Evolutionary conservation across 2,888 invertebrate species (phyloP).

Genomic region (Syritta pipiens): DNA sequence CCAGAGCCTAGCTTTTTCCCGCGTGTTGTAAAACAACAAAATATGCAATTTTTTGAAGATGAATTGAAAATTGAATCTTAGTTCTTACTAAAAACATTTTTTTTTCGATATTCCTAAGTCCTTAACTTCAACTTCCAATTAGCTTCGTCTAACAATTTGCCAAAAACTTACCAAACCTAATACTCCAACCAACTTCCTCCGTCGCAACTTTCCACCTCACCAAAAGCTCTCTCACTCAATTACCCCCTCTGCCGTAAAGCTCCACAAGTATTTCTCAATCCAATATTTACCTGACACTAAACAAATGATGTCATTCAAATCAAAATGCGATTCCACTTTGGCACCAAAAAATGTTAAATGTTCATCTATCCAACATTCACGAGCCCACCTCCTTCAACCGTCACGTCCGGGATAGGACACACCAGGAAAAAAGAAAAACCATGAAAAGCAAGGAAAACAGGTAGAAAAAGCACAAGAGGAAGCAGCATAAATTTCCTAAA

Average conservation of each 20-base stretch:
- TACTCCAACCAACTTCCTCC: background rate
- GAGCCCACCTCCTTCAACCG: background rate
- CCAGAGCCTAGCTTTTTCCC: too few relatives aligned
- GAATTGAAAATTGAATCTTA: too few relatives aligned
- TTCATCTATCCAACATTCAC: slow-evolving; percentile 21
- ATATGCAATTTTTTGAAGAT: too few relatives aligned
- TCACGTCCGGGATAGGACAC: slow-evolving; percentile 25
- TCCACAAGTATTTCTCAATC: background rate
- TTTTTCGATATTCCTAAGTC: too few relatives aligned
- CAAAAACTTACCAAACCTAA: too few relatives aligned
- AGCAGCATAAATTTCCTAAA: slow-evolving; percentile 64
- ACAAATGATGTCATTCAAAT: slow-evolving; percentile 38
- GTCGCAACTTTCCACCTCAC: background rate
- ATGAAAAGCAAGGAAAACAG: slow-evolving; percentile 25
- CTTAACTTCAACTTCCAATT: too few relatives aligned
- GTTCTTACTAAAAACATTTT: too few relatives aligned
- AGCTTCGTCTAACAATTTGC: too few relatives aligned
- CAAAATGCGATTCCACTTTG: slow-evolving; percentile 28
- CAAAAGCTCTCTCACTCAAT: background rate
- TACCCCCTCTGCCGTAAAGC: slow-evolving; percentile 11
- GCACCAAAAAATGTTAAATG: slow-evolving; percentile 28
- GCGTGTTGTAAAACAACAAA: too few relatives aligned
- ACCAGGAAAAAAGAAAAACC: slow-evolving; percentile 22
- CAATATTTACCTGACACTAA: slow-evolving; percentile 6
- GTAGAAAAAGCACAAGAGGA: slow-evolving; percentile 44